phyloP scores from a whole-genome alignment of 2,888 invertebrate genomes.

The Sphecodes monilicornis region DNA sequence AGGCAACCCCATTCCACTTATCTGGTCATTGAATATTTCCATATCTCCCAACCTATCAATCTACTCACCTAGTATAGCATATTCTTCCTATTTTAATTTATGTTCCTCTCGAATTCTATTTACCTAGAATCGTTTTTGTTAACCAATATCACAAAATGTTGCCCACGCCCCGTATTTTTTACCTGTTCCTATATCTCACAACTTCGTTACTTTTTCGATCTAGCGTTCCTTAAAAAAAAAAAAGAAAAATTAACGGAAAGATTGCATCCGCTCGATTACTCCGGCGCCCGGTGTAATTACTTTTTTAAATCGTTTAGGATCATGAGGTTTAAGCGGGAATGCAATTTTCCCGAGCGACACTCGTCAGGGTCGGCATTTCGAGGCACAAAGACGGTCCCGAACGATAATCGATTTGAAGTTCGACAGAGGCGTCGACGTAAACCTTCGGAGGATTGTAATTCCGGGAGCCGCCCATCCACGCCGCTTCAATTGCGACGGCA shows the following conservation, averaged over 20 bases:
- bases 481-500: constrained; percentile 45
- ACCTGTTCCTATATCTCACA: background rate
- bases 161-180: background rate
- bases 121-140: no score
- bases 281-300: background rate
- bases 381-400: background rate
- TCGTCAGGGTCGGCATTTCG: background rate
- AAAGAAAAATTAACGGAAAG: background rate
- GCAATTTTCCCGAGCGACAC: constrained; percentile 10
- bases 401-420: constrained; percentile 52
- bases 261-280: background rate
- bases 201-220: background rate
- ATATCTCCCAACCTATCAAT: no score
- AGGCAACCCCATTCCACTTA: no score
- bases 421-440: constrained; percentile 32
- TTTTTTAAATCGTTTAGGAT: background rate
- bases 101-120: no score
- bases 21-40: no score
- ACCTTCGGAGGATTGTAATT: constrained; percentile 48
- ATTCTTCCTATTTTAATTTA: no score
- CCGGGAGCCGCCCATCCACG: constrained; percentile 28
- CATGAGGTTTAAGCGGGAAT: background rate
- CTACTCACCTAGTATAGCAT: no score
- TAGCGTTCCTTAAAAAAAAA: background rate
- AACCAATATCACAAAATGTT: no score